phyloP scores from a whole-genome alignment of 2,888 invertebrate genomes.

The Acronicta psi region DNA sequence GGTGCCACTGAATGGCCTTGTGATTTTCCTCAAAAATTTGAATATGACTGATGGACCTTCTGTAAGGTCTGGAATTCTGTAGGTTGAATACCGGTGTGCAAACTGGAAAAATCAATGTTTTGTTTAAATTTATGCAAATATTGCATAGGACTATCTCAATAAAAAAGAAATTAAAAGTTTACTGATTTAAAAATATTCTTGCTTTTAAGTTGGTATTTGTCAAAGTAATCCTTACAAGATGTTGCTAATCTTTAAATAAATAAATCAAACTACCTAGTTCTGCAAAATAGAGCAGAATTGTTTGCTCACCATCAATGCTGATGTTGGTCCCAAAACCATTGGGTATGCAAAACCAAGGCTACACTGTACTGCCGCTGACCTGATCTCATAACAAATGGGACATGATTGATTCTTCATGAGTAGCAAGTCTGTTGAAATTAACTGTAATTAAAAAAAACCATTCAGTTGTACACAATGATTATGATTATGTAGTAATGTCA shows the following conservation, averaged over 20 bases:
- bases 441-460: constrained; percentile 69
- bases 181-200: too few species aligned
- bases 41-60: constrained; percentile 88
- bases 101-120: constrained; percentile 80
- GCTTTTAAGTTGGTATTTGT: too few species aligned
- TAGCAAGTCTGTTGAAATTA: constrained; percentile 88
- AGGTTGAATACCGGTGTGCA: constrained; percentile 90
- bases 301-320: constrained; percentile 89
- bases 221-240: too few species aligned
- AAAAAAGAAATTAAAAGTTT: too few species aligned
- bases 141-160: too few species aligned
- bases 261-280: too few species aligned
- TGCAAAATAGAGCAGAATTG: too few species aligned
- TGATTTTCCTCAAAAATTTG: constrained; percentile 84
- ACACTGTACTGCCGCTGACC: constrained; percentile 88
- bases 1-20: constrained; percentile 85
- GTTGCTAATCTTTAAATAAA: too few species aligned
- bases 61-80: constrained; percentile 90
- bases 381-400: constrained; percentile 91
- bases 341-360: constrained; percentile 89
- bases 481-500: too few species aligned
- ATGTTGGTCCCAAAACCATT: constrained; percentile 88
- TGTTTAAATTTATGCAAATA: too few species aligned
- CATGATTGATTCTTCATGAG: constrained; percentile 88
- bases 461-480: too few species aligned